Evolutionary conservation across 2,797 vertebrate genomes (phyloP).

Genomic region (Gymnoscopelus braueri): DNA sequence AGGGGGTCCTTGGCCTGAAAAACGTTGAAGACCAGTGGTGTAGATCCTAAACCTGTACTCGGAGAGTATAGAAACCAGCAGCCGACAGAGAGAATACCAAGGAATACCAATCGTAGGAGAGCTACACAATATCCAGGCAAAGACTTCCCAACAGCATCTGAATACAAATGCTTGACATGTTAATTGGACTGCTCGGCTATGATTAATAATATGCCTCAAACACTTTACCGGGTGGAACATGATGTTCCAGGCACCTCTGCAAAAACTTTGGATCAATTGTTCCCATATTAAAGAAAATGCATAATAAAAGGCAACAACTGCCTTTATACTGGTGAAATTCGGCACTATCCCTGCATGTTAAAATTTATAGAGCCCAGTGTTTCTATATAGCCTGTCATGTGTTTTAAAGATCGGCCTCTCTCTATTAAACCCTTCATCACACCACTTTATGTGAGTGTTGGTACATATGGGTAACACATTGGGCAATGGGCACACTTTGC

Average conservation of each 20-base stretch:
- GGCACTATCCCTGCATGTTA: conserved; percentile 69
- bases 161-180: conserved; percentile 25
- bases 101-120: neutral
- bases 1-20: too few species aligned
- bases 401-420: conserved; percentile 71
- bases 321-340: conserved; percentile 50
- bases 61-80: too few species aligned
- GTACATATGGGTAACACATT: conserved; percentile 80
- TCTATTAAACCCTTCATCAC: conserved; percentile 79
- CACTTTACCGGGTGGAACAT: neutral
- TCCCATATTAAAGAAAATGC: conserved; percentile 41
- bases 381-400: conserved; percentile 76
- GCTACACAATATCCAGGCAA: neutral
- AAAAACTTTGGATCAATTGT: conserved; percentile 5
- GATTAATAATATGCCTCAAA: conserved; percentile 38
- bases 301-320: conserved; percentile 18
- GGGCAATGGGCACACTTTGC: conserved; percentile 68
- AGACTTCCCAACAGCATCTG: conserved; percentile 6
- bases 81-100: neutral
- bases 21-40: too few species aligned
- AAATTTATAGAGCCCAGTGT: conserved; percentile 74
- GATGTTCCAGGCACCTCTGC: conserved; percentile 23
- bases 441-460: conserved; percentile 73
- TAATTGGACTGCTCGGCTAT: conserved; percentile 29
- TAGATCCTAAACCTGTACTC: neutral